A percentile compares a stretch with the other conserved stretches of the same genome.
Conservation (phyloP, 2,113 vertebrate genomes). For the Anhinga anhinga region DNA sequence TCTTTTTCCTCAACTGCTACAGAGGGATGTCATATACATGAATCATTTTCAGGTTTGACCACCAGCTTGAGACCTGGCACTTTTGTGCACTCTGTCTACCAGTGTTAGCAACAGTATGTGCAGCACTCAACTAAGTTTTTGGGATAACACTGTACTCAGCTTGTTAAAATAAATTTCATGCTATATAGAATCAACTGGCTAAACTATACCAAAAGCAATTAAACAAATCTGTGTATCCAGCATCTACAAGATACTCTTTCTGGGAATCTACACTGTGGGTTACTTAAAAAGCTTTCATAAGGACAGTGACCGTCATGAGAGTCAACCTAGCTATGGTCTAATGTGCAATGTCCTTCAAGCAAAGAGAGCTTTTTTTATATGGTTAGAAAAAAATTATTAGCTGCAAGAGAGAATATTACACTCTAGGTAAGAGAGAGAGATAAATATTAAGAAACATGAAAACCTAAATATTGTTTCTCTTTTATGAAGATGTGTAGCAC, state of each 20-base stretch:
- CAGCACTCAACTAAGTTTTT: neutral
- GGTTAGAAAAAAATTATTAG: slow-evolving; percentile 30
- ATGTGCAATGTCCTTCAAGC: neutral
- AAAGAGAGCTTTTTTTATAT: slow-evolving; percentile 56
- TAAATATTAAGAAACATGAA: slow-evolving; percentile 49
- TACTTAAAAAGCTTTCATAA: neutral
- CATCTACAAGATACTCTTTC: neutral
- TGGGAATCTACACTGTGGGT: neutral
- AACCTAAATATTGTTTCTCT: neutral
- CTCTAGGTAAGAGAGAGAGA: slow-evolving; percentile 31
- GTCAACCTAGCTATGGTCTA: neutral
- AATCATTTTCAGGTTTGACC: neutral
- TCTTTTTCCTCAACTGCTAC: neutral
- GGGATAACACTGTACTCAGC: neutral
- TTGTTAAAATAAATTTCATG: neutral
- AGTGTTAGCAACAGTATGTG: neutral
- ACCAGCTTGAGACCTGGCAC: neutral
- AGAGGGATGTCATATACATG: neutral
- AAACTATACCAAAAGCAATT: neutral
- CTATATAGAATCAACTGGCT: neutral
- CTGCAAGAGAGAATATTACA: slow-evolving; percentile 45
- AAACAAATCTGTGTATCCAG: neutral
- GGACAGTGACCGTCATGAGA: slow-evolving; percentile 21
- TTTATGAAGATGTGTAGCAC: neutral
- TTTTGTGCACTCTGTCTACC: neutral